A percentile compares a stretch with the other conserved stretches of the same genome.
phyloP scores from a whole-genome alignment of 2,113 vertebrate genomes.

The Diadophis punctatus region DNA sequence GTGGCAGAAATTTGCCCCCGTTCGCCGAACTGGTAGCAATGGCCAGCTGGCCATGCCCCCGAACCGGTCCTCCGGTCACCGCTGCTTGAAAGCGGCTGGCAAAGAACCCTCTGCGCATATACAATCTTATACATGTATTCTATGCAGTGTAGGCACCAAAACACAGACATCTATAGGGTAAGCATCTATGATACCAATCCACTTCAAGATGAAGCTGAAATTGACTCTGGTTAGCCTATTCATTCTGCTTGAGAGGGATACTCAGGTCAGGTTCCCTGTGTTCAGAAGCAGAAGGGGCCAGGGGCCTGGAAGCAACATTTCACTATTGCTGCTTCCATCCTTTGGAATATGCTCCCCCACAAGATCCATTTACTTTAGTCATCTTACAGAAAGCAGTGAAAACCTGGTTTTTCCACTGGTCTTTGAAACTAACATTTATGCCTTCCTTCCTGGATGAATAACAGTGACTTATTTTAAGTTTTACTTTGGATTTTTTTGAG shows the following conservation, averaged over 20 bases:
- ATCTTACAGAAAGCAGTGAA: background rate
- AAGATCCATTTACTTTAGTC: background rate
- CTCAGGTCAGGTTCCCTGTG: background rate
- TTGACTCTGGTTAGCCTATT: background rate
- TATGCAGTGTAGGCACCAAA: background rate
- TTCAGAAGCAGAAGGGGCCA: background rate
- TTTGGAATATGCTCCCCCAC: background rate
- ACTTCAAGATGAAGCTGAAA: background rate
- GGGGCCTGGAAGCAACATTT: background rate
- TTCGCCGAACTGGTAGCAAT: no score
- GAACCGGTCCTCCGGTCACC: no score
- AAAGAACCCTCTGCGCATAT: no score
- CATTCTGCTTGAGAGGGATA: background rate
- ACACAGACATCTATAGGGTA: no score
- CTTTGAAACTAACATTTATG: background rate
- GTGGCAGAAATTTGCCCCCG: no score
- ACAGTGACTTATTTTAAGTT: background rate
- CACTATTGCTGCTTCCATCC: background rate
- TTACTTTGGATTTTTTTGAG: background rate
- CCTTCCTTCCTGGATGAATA: background rate
- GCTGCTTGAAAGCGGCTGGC: no score
- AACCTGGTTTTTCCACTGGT: background rate
- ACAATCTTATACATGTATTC: constrained; percentile 27
- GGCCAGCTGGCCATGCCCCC: no score
- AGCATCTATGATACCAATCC: background rate